Evolutionary conservation across 2,113 vertebrate species (phyloP).

Genomic region (Psammodynastes pulverulentus): DNA sequence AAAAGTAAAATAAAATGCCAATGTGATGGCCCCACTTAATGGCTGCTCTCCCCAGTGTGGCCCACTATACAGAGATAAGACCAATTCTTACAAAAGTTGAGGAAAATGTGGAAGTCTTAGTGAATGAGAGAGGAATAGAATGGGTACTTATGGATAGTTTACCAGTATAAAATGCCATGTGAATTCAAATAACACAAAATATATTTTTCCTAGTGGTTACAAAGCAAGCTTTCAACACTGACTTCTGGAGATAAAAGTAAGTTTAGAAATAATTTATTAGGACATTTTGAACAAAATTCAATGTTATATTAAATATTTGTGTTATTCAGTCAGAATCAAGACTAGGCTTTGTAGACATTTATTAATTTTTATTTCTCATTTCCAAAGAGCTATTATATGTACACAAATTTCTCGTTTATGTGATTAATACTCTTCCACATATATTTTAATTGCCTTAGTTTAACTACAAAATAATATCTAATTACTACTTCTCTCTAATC

Average conservation of each 20-base stretch:
- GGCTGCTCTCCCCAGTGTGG: background rate
- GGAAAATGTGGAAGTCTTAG: background rate
- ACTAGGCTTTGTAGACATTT: background rate
- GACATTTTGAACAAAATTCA: background rate
- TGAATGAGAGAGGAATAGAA: background rate
- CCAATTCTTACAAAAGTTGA: background rate
- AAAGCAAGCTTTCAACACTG: constrained; percentile 68
- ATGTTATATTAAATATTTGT: accelerated
- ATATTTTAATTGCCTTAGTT: background rate
- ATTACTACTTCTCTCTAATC: background rate
- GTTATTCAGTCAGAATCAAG: background rate
- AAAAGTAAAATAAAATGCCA: background rate
- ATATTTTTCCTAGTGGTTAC: constrained; percentile 65
- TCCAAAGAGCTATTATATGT: background rate
- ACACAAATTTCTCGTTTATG: background rate
- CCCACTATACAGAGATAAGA: background rate
- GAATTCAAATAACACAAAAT: constrained; percentile 7
- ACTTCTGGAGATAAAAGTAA: constrained; percentile 67
- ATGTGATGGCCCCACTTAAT: background rate
- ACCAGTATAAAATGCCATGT: background rate
- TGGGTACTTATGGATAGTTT: background rate
- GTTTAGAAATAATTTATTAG: constrained; percentile 27
- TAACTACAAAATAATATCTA: background rate
- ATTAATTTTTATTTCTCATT: background rate
- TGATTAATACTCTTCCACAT: background rate